These are phyloP conservation scores for Nasonia longicornis DNA, from an alignment of 1,140 invertebrate genomes.

Conservation along the genomic window DNA sequence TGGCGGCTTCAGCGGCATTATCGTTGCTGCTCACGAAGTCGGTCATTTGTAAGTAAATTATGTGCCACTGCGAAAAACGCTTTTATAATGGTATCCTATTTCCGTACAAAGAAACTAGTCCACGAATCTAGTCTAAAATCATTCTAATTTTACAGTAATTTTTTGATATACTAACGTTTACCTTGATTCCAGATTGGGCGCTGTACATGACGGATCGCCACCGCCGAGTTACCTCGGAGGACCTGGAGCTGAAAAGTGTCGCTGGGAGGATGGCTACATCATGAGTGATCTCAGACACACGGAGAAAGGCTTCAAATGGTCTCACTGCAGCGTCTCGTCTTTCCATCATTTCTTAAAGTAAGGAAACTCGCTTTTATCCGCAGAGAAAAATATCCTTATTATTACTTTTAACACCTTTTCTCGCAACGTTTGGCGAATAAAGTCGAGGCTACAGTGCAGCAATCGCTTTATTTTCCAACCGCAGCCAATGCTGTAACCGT, in stretches of 20 bases:
- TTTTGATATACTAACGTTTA: neutral
- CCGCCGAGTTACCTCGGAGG: constrained; percentile 94
- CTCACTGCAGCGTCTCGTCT: constrained; percentile 91
- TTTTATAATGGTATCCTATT: no score
- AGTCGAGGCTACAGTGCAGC: no score
- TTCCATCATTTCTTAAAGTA: constrained; percentile 97
- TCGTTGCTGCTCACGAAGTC: constrained; percentile 96
- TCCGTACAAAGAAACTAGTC: no score
- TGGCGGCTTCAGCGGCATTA: constrained; percentile 95
- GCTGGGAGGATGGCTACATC: constrained; percentile 96
- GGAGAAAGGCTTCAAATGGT: constrained; percentile 95
- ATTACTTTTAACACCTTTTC: no score
- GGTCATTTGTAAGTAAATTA: constrained; percentile 90
- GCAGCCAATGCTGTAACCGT: no score
- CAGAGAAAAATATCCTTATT: neutral
- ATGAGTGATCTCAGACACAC: constrained; percentile 96
- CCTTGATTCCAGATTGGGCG: constrained; percentile 79
- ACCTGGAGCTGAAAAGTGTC: constrained; percentile 93
- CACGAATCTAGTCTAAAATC: no score
- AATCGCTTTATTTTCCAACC: no score
- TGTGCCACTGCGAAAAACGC: neutral
- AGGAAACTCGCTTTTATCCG: constrained; percentile 55
- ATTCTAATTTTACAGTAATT: no score
- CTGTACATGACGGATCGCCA: constrained; percentile 94
- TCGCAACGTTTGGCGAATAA: neutral